Base-by-base conservation (phyloP, 2,888 invertebrate genomes). In the Hylaea fasciaria region DNA sequence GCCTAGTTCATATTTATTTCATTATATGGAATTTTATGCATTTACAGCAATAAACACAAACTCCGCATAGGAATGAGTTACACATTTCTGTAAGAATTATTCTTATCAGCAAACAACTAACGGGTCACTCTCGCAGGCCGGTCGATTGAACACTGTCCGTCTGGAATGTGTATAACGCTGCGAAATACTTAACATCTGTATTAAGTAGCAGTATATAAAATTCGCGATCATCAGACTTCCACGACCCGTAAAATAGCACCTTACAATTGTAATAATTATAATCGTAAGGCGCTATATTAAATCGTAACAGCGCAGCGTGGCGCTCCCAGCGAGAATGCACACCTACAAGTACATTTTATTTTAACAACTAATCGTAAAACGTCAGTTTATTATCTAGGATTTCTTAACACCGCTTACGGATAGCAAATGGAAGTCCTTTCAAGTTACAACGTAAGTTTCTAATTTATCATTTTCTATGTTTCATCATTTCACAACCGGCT, bases 1-100 rank as follows among this genome's bases (percentile, higher is more conserved):
- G 66, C 57, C 39, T 58, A 56, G 40, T 68, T 74, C 71, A 66
- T 73, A 76, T 70, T 68, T 64, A 66, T 69, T 70, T 69, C 80
- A 72, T 81, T 80, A 76, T 84, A 71, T 68, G 69, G 50, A 70
- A 62, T 58, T 44, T 17, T 51, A 46, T 43, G 46, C 22, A 47
- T 76, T 74, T 71, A 72, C 35, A 52, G 22, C 12, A 52, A 35
- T 13, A 11, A 7, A 46, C 46, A 55, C 32, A 32, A 4, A 32
- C 32, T 63, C 54, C 53, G 53, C 53, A 74, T 69, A 62, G 69
- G 65, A 69, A 69, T 66, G 61, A 57, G 41, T 53, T 52, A 47
- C 46, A 56, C 44, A 47, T 49, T 62, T 62, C 39, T 48, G 29
- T 14, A 45, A 41, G 43, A 32, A 17, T 29, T 22, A 3, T 13